A percentile compares a stretch with the other conserved stretches of the same genome.
phyloP scores from a whole-genome alignment of 2,888 invertebrate genomes.

The Drosophila melanocephala region DNA sequence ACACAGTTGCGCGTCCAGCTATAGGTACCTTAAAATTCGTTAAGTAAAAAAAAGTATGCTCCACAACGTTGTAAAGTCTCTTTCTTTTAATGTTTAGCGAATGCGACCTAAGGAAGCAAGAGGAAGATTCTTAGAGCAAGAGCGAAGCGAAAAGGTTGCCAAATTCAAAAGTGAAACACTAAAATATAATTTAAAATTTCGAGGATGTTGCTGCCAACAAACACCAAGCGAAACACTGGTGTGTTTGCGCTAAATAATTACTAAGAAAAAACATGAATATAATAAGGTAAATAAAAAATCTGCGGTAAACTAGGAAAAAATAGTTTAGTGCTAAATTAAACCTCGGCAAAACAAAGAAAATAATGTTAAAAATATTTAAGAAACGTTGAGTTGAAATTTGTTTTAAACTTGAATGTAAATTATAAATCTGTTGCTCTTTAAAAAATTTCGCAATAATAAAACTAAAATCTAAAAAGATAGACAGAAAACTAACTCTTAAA shows the following conservation, averaged over 20 bases:
- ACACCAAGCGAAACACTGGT: not conserved
- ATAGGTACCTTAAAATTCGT: not conserved
- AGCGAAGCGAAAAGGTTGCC: not conserved
- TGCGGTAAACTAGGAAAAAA: not conserved
- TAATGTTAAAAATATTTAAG: not conserved
- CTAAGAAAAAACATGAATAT: not conserved
- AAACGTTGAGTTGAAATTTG: not conserved
- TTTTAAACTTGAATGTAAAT: not conserved
- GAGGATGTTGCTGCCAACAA: not conserved
- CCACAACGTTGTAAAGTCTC: not conserved
- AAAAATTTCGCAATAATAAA: not conserved
- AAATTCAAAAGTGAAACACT: not conserved
- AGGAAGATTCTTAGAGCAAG: not conserved
- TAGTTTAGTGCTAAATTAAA: not conserved
- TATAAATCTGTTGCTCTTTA: not conserved
- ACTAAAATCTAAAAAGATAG: not conserved
- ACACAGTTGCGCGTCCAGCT: no score
- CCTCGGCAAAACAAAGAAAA: not conserved
- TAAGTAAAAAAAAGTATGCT: not conserved
- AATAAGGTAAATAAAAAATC: not conserved
- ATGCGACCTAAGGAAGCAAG: not conserved
- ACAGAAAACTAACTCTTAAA: not conserved
- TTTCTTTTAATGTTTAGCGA: not conserved
- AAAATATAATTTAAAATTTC: not conserved
- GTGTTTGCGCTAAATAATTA: not conserved